A percentile compares a stretch with the other conserved stretches of the same genome.
These are phyloP conservation scores for Pristiophorus japonicus DNA, from an alignment of 2,113 vertebrate genomes.

Conservation along the genomic window DNA sequence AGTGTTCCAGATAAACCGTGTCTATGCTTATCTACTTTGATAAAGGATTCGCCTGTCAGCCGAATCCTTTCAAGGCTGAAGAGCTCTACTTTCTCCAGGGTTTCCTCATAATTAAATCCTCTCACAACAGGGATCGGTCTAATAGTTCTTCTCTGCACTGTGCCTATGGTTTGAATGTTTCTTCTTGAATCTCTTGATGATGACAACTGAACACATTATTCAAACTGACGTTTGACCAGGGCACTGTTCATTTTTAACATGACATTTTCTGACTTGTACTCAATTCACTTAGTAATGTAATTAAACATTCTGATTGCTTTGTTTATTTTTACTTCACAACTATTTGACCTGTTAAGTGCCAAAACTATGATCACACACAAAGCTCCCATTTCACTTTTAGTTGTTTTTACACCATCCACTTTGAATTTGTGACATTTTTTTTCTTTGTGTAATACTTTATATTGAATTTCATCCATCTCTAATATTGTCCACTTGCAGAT, in stretches of 20 bases:
- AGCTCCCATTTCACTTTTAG: not conserved
- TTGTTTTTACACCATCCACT: not conserved
- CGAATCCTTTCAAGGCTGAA: not conserved
- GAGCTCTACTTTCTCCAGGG: not conserved
- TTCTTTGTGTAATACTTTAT: not conserved
- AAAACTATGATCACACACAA: not conserved
- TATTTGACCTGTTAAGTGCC: not conserved
- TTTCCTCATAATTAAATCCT: not conserved
- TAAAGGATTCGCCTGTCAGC: not conserved
- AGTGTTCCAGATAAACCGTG: not conserved
- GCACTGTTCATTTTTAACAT: not conserved
- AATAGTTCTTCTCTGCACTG: not conserved
- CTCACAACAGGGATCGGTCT: not conserved
- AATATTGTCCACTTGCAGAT: not conserved
- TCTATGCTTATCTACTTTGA: not conserved
- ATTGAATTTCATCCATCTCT: not conserved
- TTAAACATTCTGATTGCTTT: not conserved
- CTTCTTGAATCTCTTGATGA: not conserved
- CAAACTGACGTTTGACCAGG: not conserved
- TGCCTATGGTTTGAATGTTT: not conserved
- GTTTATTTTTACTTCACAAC: not conserved
- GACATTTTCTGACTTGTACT: not conserved
- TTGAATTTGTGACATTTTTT: not conserved
- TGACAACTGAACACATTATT: not conserved
- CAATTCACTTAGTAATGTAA: not conserved